Evolutionary conservation across 2,113 vertebrate genomes (phyloP), one percentile per base, ranked within the genome.

Genomic region (Notothenia coriiceps): DNA sequence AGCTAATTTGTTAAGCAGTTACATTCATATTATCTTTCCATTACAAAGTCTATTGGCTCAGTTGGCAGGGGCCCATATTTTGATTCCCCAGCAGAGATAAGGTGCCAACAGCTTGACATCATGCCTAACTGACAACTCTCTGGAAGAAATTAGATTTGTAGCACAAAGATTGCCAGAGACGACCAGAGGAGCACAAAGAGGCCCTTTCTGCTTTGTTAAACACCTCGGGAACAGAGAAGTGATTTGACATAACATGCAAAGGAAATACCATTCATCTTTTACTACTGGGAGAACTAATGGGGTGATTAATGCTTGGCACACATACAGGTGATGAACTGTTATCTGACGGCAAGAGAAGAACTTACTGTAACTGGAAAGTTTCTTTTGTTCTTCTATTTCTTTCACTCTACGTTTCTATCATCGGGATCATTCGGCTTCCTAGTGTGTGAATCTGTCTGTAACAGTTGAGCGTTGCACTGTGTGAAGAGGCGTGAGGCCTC

Each of bases 41-140:
- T 88, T 77, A 77, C 70, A 75, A 70, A 80, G 56, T 29, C 59
- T 49, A 77, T 51, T 67, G 76, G 73, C 70, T 25, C 82, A 74
- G 72, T 79, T 77, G 78, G 74, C 77, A 78, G 25, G 29, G 50
- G 40, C 54, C 79, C 74, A 83, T 52, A 63, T 85, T 87, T 83
- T 72, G 73, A 84, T 86, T 71, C 67, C 74, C 77, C 60, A 51
- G 55, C 11, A 51, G 74, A 73, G 50, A 84, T 65, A 83, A 87
- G 64, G 75, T 82, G 86, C 82, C 88, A 93, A 22, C 56, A 82
- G 80, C 77, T 85, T 86, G 83, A 88, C 83, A 89, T 80, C 69
- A 60, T 76, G 74, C 75, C 69, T 76, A 72, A 60, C 73, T 89
- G 86, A 86, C 67, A 88, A 35, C 20, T 35, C 74, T 74, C 69